A percentile compares a stretch with the other conserved stretches of the same genome.
Conservation (phyloP, 1,140 invertebrate species). For the Sesamia nonagrioides region DNA sequence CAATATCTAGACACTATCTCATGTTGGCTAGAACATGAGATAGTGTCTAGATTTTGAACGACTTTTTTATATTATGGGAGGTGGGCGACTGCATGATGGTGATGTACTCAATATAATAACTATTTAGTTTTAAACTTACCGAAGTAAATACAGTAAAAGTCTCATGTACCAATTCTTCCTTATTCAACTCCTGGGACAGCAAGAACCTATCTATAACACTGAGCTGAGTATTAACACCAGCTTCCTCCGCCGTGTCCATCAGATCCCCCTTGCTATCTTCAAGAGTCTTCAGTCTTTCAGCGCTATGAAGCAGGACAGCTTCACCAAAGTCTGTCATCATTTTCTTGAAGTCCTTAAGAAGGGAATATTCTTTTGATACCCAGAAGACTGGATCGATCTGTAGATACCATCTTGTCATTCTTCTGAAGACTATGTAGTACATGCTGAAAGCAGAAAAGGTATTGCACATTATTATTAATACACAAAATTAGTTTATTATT, state of each 20-base stretch:
- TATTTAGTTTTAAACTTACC: conserved; percentile 63
- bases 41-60: no score
- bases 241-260: conserved; percentile 61
- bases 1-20: no score
- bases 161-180: conserved; percentile 69
- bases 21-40: no score
- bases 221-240: conserved; percentile 62
- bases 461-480: conserved; percentile 1
- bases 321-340: conserved; percentile 88
- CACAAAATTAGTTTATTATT: no score
- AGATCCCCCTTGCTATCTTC: conserved; percentile 51
- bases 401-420: conserved; percentile 89
- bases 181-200: conserved; percentile 67
- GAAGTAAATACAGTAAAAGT: conserved; percentile 82
- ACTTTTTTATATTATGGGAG: no score
- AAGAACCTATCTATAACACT: conserved; percentile 84
- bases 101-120: no score
- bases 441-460: conserved; percentile 68
- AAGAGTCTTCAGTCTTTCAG: conserved; percentile 53
- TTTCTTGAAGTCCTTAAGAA: conserved; percentile 83
- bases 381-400: conserved; percentile 89
- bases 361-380: conserved; percentile 79
- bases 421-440: conserved; percentile 79
- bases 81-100: no score
- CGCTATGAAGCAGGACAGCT: conserved; percentile 59